A percentile compares a stretch with the other conserved stretches of the same genome.
Evolutionary conservation across 64 coral and sea anemone species (phyloP).

Genomic region (Actinia equina): DNA sequence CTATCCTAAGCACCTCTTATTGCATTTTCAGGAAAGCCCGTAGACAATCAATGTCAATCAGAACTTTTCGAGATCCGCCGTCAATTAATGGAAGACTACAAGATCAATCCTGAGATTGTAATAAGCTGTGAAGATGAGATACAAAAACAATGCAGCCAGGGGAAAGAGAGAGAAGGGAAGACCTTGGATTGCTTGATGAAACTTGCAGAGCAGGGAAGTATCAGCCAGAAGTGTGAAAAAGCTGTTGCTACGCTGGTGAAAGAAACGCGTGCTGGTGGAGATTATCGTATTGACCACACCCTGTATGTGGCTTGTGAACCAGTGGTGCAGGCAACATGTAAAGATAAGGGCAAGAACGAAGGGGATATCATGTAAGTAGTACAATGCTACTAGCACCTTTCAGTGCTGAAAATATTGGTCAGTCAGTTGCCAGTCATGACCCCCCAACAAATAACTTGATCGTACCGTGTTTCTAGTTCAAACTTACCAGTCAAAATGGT

Average conservation of each 20-base stretch:
- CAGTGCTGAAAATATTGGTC: too few species aligned
- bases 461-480: too few species aligned
- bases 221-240: slow-evolving; percentile 54
- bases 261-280: slow-evolving; percentile 78
- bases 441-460: too few species aligned
- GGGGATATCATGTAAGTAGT: slow-evolving; percentile 92
- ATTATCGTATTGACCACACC: slow-evolving; percentile 94
- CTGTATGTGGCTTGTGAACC: slow-evolving; percentile 78
- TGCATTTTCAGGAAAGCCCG: slow-evolving; percentile 42
- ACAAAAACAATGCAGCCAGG: slow-evolving; percentile 31
- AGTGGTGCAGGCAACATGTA: slow-evolving; percentile 77
- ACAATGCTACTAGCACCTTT: not conserved
- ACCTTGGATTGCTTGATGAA: slow-evolving; percentile 95
- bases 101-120: slow-evolving; percentile 88
- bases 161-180: slow-evolving; percentile 63
- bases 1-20: not conserved
- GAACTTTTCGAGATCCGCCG: slow-evolving; percentile 72
- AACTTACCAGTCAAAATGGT: too few species aligned
- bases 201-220: slow-evolving; percentile 62
- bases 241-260: slow-evolving; percentile 74
- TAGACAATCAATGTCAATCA: slow-evolving; percentile 76
- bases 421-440: too few species aligned
- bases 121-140: slow-evolving; percentile 78
- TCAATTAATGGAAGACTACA: slow-evolving; percentile 91
- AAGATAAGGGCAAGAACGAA: slow-evolving; percentile 85